These are phyloP conservation scores for Halictus quadricinctus DNA, from an alignment of 2,888 invertebrate genomes.

Conservation along the genomic window DNA sequence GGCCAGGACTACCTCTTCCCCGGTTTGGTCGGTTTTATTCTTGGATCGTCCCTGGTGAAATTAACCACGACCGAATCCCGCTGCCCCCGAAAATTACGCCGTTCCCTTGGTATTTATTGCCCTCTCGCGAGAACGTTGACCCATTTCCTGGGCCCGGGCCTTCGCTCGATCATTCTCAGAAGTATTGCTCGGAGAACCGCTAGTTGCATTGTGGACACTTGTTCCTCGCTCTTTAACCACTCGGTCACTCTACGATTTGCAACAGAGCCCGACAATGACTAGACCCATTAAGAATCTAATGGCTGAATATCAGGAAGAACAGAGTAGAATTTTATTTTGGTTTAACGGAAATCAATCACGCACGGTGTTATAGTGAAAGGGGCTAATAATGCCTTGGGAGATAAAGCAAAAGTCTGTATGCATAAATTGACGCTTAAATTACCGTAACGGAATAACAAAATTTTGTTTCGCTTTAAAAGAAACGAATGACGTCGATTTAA, in stretches of 20 bases:
- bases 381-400: too few species aligned
- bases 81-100: constrained; percentile 30
- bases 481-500: neutral
- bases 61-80: constrained; percentile 29
- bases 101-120: constrained; percentile 37
- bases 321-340: too few species aligned
- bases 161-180: neutral
- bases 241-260: neutral
- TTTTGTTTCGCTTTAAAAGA: neutral
- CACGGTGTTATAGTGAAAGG: too few species aligned
- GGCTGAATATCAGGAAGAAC: too few species aligned
- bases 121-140: constrained; percentile 27
- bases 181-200: neutral
- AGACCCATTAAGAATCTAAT: too few species aligned
- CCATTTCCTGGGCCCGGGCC: constrained; percentile 1
- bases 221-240: neutral
- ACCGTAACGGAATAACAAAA: neutral
- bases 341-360: neutral
- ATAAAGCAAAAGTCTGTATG: too few species aligned
- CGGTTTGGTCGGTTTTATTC: constrained; percentile 35
- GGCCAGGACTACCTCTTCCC: neutral
- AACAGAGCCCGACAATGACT: too few species aligned
- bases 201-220: neutral
- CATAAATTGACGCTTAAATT: too few species aligned
- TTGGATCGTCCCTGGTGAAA: constrained; percentile 43